A percentile compares a stretch with the other conserved stretches of the same genome.
Evolutionary conservation across 1,140 invertebrate genomes (phyloP).

Genomic region (Drosophila repletoides): DNA sequence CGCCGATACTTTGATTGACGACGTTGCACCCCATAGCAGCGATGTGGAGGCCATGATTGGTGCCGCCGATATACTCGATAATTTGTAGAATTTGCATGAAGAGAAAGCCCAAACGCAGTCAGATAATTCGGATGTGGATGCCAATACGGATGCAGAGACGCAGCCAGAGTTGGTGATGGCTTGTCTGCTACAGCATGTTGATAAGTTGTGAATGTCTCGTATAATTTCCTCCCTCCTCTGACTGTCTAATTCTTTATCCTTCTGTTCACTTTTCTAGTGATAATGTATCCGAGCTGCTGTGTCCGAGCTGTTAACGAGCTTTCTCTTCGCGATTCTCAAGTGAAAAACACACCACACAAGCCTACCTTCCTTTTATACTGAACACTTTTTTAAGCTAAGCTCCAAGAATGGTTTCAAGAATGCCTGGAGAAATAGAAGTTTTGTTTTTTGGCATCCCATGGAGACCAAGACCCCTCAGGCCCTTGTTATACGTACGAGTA

Average conservation of each 20-base stretch:
- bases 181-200: conserved; percentile 60
- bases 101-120: conserved; percentile 61
- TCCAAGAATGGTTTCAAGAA: conserved; percentile 63
- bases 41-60: conserved; percentile 75
- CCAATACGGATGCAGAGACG: not conserved
- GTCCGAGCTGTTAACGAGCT: conserved; percentile 47
- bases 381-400: conserved; percentile 29
- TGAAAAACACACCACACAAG: conserved; percentile 8
- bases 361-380: conserved; percentile 28
- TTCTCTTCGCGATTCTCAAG: conserved; percentile 59
- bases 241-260: not conserved
- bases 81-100: conserved; percentile 81
- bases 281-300: not conserved
- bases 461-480: conserved; percentile 51
- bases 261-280: not conserved
- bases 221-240: not conserved
- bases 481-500: conserved; percentile 46
- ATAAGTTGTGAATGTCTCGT: conserved; percentile 45
- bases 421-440: conserved; percentile 8
- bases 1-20: conserved; percentile 60
- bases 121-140: conserved; percentile 14
- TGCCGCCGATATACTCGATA: conserved; percentile 62
- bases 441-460: conserved; percentile 23
- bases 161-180: conserved; percentile 43
- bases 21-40: conserved; percentile 49